Conservation (phyloP, 2,797 vertebrate genomes). For the Taeniopygia guttata region DNA sequence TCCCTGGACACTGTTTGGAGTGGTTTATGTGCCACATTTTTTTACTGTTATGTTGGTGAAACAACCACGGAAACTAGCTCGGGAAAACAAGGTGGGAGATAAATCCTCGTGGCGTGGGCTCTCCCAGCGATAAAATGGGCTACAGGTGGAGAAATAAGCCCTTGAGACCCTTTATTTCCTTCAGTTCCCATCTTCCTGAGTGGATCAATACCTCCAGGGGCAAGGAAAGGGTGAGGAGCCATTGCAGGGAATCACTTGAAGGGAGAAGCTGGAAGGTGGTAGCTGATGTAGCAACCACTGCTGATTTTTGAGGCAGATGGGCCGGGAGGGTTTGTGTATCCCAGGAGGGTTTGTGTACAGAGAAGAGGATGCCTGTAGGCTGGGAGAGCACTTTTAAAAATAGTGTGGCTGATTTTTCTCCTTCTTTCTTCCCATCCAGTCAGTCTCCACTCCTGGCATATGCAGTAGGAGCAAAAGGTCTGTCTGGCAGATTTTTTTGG, state of each 20-base stretch:
- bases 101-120: not conserved
- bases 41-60: not conserved
- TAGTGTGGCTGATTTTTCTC: not conserved
- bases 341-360: not conserved
- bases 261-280: not conserved
- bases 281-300: not conserved
- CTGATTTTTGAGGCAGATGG: not conserved
- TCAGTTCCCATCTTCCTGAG: not conserved
- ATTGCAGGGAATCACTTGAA: not conserved
- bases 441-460: not conserved
- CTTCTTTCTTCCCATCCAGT: not conserved
- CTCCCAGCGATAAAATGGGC: not conserved
- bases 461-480: not conserved
- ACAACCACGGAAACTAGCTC: not conserved
- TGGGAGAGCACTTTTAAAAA: slow-evolving; percentile 2
- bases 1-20: not conserved
- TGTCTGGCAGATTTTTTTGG: not conserved
- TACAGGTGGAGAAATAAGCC: not conserved
- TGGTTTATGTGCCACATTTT: not conserved
- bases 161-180: not conserved
- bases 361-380: not conserved
- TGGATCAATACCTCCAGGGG: not conserved
- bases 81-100: not conserved
- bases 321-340: not conserved
- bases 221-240: not conserved